These are phyloP conservation scores for Tadarida brasiliensis DNA, from an alignment of 2,797 vertebrate genomes.

Conservation along the genomic window DNA sequence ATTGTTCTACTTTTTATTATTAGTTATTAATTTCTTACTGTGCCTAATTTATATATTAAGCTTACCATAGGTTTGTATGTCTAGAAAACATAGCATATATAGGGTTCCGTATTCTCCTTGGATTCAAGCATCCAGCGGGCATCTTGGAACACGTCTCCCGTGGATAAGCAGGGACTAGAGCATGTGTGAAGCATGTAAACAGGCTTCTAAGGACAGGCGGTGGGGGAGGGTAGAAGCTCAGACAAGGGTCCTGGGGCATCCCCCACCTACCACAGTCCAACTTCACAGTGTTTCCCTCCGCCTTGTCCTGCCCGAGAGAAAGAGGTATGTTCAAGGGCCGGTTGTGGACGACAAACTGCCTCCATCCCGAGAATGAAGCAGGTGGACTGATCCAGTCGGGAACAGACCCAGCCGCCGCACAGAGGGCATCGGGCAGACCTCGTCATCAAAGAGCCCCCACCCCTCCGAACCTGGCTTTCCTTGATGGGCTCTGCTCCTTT, in stretches of 20 bases:
- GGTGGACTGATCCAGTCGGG: background rate
- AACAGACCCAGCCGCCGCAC: background rate
- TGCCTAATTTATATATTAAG: background rate
- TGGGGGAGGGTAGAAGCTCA: background rate
- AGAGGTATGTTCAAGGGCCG: background rate
- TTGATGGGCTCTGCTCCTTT: conserved; percentile 45
- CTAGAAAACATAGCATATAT: background rate
- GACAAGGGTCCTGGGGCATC: background rate
- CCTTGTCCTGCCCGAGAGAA: background rate
- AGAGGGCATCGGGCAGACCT: background rate
- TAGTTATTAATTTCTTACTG: background rate
- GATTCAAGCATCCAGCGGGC: background rate
- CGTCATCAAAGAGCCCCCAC: rapidly evolving
- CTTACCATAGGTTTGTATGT: background rate
- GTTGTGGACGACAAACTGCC: background rate
- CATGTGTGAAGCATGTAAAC: background rate
- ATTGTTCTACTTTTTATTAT: background rate
- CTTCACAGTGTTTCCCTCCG: background rate
- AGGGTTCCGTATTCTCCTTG: background rate
- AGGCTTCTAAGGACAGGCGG: background rate
- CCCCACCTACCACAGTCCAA: rapidly evolving
- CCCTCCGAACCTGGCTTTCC: background rate
- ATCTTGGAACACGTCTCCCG: background rate
- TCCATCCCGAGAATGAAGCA: background rate
- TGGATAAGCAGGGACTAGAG: background rate